Evolutionary conservation across 2,113 vertebrate genomes (phyloP).

Genomic region (Chunga burmeisteri): DNA sequence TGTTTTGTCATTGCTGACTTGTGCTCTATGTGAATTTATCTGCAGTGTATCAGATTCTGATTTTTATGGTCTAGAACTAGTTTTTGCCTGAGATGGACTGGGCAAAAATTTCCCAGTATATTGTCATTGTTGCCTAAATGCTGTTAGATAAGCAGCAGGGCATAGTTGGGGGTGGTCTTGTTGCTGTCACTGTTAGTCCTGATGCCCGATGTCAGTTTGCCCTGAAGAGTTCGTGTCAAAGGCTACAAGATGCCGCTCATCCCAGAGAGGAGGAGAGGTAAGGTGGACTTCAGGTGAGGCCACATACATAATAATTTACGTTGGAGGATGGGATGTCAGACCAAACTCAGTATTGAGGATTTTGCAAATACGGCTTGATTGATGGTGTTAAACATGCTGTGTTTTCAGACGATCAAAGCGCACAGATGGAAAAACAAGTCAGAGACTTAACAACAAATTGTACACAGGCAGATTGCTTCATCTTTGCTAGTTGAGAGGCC

Average conservation of each 20-base stretch:
- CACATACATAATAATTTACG: fast-evolving
- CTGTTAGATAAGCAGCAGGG: not conserved
- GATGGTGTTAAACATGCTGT: not conserved
- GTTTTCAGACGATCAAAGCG: not conserved
- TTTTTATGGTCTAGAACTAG: not conserved
- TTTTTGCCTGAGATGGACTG: not conserved
- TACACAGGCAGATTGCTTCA: not conserved
- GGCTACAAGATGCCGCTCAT: not conserved
- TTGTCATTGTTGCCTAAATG: not conserved
- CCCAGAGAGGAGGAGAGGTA: not conserved
- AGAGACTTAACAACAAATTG: not conserved
- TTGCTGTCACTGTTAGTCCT: not conserved
- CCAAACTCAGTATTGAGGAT: not conserved
- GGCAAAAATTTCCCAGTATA: not conserved
- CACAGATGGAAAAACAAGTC: not conserved
- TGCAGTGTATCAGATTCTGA: not conserved
- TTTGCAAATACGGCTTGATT: not conserved
- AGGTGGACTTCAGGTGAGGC: not conserved
- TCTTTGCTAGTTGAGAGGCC: not conserved
- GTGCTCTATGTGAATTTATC: not conserved
- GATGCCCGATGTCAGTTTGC: not conserved
- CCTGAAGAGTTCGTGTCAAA: not conserved
- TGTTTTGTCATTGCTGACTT: not conserved
- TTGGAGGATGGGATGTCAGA: not conserved
- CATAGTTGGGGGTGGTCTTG: not conserved